A percentile compares a stretch with the other conserved stretches of the same genome.
Conservation (phyloP, 2,113 vertebrate species). For the Regulus satrapa region DNA sequence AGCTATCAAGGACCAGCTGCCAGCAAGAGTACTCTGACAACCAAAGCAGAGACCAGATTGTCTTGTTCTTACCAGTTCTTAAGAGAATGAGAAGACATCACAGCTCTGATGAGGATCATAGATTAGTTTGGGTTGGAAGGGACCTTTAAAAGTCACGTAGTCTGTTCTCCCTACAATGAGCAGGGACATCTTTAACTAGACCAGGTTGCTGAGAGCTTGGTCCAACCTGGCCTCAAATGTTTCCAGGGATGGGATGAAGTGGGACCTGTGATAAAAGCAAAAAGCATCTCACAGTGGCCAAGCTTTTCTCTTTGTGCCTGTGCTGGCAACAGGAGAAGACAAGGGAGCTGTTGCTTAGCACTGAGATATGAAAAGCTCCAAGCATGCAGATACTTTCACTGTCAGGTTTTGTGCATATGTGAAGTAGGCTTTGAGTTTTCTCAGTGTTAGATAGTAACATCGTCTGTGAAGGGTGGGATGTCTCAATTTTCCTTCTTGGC, state of each 20-base stretch:
- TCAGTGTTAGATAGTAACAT: neutral
- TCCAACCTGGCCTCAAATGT: neutral
- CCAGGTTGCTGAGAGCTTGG: neutral
- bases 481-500: neutral
- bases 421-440: neutral
- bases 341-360: neutral
- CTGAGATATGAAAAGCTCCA: neutral
- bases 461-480: neutral
- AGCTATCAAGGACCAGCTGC: neutral
- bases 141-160: neutral
- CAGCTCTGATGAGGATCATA: neutral
- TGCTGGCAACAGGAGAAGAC: neutral
- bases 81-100: neutral
- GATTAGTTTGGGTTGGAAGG: neutral
- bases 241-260: neutral
- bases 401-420: neutral
- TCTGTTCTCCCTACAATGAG: neutral
- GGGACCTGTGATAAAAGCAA: neutral
- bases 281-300: neutral
- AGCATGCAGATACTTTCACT: neutral
- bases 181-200: neutral
- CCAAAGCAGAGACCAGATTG: neutral
- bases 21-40: neutral
- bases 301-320: neutral
- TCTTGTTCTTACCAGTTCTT: neutral